phyloP scores from a whole-genome alignment of 1,140 invertebrate species.

The Drosophila elegans region DNA sequence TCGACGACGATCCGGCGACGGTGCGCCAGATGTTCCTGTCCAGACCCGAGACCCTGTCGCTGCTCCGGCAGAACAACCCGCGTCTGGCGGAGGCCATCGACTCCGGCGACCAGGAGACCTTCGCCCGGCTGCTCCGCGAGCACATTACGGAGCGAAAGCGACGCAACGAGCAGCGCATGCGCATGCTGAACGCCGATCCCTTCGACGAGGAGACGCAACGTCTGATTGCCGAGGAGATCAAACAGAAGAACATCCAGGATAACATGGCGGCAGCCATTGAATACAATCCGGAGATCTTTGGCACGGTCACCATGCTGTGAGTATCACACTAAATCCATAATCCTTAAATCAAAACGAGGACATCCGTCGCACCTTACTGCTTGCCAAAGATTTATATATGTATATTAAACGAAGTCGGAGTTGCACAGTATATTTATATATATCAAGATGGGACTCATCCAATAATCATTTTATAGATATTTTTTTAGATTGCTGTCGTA shows the following conservation, averaged over 20 bases:
- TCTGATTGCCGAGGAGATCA: constrained; percentile 97
- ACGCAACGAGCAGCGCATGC: constrained; percentile 92
- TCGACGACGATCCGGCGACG: constrained; percentile 93
- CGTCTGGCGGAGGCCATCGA: constrained; percentile 95
- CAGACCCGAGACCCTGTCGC: constrained; percentile 95
- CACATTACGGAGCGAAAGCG: constrained; percentile 92
- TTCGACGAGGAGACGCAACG: constrained; percentile 97
- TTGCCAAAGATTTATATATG: too few relatives aligned
- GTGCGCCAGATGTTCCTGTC: constrained; percentile 95
- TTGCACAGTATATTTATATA: too few relatives aligned
- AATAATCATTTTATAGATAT: too few relatives aligned
- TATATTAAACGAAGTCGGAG: too few relatives aligned
- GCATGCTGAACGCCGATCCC: constrained; percentile 95
- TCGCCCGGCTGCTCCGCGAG: constrained; percentile 92
- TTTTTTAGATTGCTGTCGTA: too few relatives aligned
- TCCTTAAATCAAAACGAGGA: too few relatives aligned
- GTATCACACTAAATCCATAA: constrained; percentile 4
- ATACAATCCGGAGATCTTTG: constrained; percentile 98
- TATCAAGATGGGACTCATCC: too few relatives aligned
- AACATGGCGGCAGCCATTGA: constrained; percentile 99
- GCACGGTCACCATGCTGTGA: constrained; percentile 97
- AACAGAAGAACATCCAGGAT: constrained; percentile 97
- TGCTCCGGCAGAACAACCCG: constrained; percentile 97
- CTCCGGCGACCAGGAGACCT: constrained; percentile 93
- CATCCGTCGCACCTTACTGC: too few relatives aligned